Evolutionary conservation across 2,888 invertebrate genomes (phyloP).

Genomic region (Pseudolycoriella hygida): DNA sequence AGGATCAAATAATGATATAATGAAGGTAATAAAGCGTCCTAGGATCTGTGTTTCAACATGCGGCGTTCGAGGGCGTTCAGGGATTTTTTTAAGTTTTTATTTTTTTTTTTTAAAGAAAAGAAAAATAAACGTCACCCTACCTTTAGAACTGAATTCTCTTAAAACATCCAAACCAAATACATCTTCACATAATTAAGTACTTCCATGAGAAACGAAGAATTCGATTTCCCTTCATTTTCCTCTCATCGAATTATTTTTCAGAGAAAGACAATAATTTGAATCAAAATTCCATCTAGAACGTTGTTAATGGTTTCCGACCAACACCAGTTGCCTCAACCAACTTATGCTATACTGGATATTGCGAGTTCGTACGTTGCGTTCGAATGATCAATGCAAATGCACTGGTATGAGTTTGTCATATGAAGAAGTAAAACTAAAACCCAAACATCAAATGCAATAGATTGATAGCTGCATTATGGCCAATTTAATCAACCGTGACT

Average conservation of each 20-base stretch:
- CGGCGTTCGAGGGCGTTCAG: too few relatives aligned
- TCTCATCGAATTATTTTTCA: constrained; percentile 9
- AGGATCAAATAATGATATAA: too few relatives aligned
- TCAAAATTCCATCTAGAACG: constrained; percentile 7
- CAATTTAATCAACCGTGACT: constrained; percentile 13
- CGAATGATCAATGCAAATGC: constrained; percentile 36
- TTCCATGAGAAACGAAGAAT: too few relatives aligned
- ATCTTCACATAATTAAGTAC: too few relatives aligned
- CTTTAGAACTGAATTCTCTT: too few relatives aligned
- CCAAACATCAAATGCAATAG: constrained; percentile 9
- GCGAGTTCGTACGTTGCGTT: constrained; percentile 40
- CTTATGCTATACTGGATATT: constrained; percentile 38
- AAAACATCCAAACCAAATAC: too few relatives aligned
- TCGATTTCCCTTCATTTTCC: too few relatives aligned
- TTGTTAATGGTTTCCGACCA: constrained; percentile 10
- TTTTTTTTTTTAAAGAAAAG: too few relatives aligned
- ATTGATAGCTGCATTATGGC: constrained; percentile 15
- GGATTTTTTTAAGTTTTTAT: too few relatives aligned
- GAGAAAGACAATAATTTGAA: constrained; percentile 10
- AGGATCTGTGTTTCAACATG: too few relatives aligned
- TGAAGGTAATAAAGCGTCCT: too few relatives aligned
- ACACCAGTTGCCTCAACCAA: constrained; percentile 9
- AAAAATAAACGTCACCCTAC: too few relatives aligned
- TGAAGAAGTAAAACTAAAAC: neutral
- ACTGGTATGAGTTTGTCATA: constrained; percentile 27